Evolutionary conservation across 2,888 invertebrate species (phyloP).

Genomic region (Gymnosoma rotundatum): DNA sequence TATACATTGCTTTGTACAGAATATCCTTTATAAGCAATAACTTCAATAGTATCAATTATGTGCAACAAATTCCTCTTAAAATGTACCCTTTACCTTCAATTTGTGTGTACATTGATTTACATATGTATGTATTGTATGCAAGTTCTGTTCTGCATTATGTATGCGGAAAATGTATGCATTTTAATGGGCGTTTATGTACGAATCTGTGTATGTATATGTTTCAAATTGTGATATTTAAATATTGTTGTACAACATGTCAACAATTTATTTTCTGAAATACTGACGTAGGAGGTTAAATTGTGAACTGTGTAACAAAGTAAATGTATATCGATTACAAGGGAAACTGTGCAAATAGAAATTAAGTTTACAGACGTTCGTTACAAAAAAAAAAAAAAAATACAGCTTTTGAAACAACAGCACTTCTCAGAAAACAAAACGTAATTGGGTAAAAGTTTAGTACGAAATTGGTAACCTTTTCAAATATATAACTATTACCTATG

Average conservation of each 20-base stretch:
- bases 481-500: too few relatives aligned
- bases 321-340: conserved; percentile 47
- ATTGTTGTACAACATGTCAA: conserved; percentile 61
- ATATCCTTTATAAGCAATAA: too few relatives aligned
- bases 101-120: conserved; percentile 24
- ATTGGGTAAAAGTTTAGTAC: too few relatives aligned
- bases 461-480: too few relatives aligned
- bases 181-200: conserved; percentile 44
- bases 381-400: background rate
- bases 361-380: conserved; percentile 12
- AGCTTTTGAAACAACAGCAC: conserved; percentile 7
- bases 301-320: conserved; percentile 43
- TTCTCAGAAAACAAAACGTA: background rate
- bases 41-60: too few relatives aligned
- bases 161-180: conserved; percentile 50
- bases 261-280: conserved; percentile 58
- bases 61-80: background rate
- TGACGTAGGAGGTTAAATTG: conserved; percentile 37
- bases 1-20: background rate
- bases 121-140: background rate
- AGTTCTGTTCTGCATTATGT: conserved; percentile 29
- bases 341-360: conserved; percentile 32
- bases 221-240: conserved; percentile 59
- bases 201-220: conserved; percentile 26
- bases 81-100: conserved; percentile 29